Conservation (phyloP, 1,140 invertebrate species). For the Mercenaria mercenaria region DNA sequence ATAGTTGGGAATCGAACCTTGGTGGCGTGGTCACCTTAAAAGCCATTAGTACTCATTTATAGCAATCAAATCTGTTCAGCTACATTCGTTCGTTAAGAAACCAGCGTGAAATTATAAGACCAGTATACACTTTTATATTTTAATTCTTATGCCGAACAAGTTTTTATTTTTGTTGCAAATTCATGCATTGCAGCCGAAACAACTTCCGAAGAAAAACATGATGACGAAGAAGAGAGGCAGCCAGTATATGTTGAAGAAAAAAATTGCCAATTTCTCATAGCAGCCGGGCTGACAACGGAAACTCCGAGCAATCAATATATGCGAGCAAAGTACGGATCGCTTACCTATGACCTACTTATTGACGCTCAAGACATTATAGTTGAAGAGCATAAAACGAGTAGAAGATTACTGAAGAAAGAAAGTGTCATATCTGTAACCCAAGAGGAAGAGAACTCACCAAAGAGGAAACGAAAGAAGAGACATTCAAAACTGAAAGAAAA, state of each 20-base stretch:
- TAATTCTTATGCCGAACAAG: no score
- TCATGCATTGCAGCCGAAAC: not conserved
- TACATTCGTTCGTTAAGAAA: no score
- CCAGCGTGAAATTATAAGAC: no score
- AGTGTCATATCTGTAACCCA: not conserved
- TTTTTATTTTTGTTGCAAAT: no score
- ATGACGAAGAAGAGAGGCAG: not conserved
- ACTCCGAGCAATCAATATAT: slow-evolving; percentile 44
- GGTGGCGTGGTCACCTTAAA: no score
- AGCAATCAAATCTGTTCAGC: no score
- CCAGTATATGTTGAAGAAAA: slow-evolving; percentile 21
- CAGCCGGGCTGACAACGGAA: slow-evolving; percentile 35
- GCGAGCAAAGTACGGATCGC: slow-evolving; percentile 6
- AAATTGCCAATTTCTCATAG: slow-evolving; percentile 29
- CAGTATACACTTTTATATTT: no score
- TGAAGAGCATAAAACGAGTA: slow-evolving; percentile 12
- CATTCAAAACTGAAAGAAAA: slow-evolving; percentile 1
- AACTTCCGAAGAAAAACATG: not conserved
- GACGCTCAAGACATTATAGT: slow-evolving; percentile 53
- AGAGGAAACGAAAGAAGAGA: slow-evolving; percentile 14
- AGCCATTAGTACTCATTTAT: no score
- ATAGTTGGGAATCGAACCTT: no score
- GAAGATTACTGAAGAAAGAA: slow-evolving; percentile 27
- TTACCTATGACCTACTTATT: slow-evolving; percentile 42
- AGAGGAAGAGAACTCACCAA: not conserved